Percentiles rank a stretch among this genome's conserved stretches.
Evolutionary conservation across 2,113 vertebrate species (phyloP).

Genomic region (Syngnathoides biaculeatus): DNA sequence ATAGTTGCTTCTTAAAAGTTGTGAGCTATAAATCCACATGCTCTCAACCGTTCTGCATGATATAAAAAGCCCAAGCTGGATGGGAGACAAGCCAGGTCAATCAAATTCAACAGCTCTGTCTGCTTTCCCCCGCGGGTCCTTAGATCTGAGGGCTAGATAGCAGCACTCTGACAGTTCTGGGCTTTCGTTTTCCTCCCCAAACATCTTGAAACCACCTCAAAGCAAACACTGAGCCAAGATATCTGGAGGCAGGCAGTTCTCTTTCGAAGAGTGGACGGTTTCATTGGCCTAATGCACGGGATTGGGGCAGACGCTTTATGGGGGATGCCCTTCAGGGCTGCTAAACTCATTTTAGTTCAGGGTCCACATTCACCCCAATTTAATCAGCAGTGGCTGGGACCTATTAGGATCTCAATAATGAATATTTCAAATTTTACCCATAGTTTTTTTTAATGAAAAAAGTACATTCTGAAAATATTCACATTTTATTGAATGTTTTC

Average conservation of each 20-base stretch:
- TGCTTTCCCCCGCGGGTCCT: constrained; percentile 46
- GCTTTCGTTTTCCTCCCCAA: constrained; percentile 51
- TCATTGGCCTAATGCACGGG: not conserved
- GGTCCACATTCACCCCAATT: too few relatives aligned
- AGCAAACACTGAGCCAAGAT: constrained; percentile 39
- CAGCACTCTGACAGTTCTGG: constrained; percentile 36
- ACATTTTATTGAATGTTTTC: too few relatives aligned
- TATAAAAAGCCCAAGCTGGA: constrained; percentile 11
- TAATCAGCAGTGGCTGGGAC: too few relatives aligned
- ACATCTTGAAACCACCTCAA: constrained; percentile 62
- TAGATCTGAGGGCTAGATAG: constrained; percentile 57
- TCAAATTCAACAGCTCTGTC: constrained; percentile 55
- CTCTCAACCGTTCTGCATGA: not conserved
- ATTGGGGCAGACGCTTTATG: not conserved
- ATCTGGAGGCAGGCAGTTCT: constrained; percentile 42
- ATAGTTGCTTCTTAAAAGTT: constrained; percentile 1
- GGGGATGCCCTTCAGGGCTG: too few relatives aligned
- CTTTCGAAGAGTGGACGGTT: constrained; percentile 45
- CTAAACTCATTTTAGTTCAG: too few relatives aligned
- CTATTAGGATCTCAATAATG: too few relatives aligned
- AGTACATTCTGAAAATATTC: too few relatives aligned
- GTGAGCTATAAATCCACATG: not conserved
- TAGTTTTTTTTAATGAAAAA: too few relatives aligned
- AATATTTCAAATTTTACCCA: too few relatives aligned
- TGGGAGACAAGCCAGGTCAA: constrained; percentile 43